A percentile compares a stretch with the other conserved stretches of the same genome.
These are phyloP conservation scores for Cynoglossus semilaevis DNA, from an alignment of 2,113 vertebrate genomes.

Conservation along the genomic window DNA sequence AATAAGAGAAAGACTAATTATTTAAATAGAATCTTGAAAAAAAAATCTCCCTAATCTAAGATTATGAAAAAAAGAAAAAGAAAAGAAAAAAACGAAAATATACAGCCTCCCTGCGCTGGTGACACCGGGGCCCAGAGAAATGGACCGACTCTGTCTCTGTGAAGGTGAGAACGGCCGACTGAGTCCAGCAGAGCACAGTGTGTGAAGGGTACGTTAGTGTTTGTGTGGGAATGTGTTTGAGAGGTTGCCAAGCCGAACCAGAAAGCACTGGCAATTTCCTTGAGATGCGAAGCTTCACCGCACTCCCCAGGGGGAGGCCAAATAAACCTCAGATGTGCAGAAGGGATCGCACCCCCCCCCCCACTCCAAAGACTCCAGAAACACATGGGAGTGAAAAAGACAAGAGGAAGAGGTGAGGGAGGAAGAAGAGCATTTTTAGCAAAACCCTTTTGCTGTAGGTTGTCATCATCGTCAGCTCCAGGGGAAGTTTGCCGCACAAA, in stretches of 20 bases:
- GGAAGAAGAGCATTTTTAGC: conserved; percentile 28
- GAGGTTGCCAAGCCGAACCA: conserved; percentile 73
- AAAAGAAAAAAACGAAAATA: too few relatives aligned
- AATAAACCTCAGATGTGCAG: conserved; percentile 86
- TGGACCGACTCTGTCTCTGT: conserved; percentile 52
- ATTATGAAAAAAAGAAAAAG: background rate
- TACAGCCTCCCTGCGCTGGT: background rate
- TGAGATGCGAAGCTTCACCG: conserved; percentile 76
- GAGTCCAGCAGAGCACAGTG: conserved; percentile 41
- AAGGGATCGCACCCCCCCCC: conserved; percentile 63
- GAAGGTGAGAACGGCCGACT: conserved; percentile 21
- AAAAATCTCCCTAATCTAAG: too few relatives aligned
- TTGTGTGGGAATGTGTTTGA: conserved; percentile 75
- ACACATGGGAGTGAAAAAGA: conserved; percentile 50
- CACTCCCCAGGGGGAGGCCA: conserved; percentile 73
- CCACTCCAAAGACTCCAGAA: conserved; percentile 43
- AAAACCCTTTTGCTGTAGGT: conserved; percentile 31
- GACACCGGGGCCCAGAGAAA: conserved; percentile 16
- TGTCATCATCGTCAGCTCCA: conserved; percentile 55
- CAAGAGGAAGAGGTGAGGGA: conserved; percentile 42
- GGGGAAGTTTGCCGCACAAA: conserved; percentile 52
- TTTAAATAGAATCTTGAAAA: too few relatives aligned
- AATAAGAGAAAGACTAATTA: too few relatives aligned
- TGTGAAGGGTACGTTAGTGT: conserved; percentile 30
- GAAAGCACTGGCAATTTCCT: conserved; percentile 80